phyloP scores from a whole-genome alignment of 2,888 invertebrate genomes.

The Leucophenga maculata region DNA sequence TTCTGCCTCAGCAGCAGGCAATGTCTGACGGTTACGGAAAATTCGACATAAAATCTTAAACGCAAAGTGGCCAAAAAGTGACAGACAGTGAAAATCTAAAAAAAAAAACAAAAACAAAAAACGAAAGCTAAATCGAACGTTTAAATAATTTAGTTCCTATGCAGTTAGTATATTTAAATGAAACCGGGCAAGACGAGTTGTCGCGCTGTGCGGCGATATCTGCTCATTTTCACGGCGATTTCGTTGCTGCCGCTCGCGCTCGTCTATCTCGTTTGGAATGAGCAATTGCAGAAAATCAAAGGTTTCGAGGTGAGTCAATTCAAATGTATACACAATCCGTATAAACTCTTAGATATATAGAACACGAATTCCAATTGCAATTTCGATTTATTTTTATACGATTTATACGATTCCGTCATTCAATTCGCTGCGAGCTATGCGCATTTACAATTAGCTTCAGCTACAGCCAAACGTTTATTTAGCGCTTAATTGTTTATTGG shows the following conservation, averaged over 20 bases:
- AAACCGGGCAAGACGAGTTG: conserved; percentile 71
- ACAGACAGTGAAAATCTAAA: conserved; percentile 5
- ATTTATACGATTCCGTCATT: no score
- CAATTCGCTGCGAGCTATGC: no score
- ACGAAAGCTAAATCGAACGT: conserved; percentile 12
- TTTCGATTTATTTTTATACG: no score
- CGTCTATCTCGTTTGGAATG: conserved; percentile 71
- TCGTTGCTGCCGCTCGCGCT: conserved; percentile 71
- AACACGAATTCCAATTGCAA: no score
- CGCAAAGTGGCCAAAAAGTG: conserved; percentile 17
- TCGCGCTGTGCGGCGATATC: conserved; percentile 72
- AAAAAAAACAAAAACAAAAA: conserved; percentile 11
- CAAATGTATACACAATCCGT: no score
- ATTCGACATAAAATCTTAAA: not conserved
- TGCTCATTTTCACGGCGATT: conserved; percentile 71
- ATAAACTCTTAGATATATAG: no score
- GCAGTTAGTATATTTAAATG: conserved; percentile 68
- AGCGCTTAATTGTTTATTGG: no score
- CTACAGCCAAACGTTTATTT: no score
- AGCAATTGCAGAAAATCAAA: conserved; percentile 72
- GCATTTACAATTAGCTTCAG: no score
- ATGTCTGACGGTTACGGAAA: no score
- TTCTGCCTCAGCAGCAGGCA: not conserved
- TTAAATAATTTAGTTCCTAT: conserved; percentile 51
- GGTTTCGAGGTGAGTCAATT: conserved; percentile 70